Base-by-base conservation (phyloP, 2,797 vertebrate genomes). In the Balearica regulorum region DNA sequence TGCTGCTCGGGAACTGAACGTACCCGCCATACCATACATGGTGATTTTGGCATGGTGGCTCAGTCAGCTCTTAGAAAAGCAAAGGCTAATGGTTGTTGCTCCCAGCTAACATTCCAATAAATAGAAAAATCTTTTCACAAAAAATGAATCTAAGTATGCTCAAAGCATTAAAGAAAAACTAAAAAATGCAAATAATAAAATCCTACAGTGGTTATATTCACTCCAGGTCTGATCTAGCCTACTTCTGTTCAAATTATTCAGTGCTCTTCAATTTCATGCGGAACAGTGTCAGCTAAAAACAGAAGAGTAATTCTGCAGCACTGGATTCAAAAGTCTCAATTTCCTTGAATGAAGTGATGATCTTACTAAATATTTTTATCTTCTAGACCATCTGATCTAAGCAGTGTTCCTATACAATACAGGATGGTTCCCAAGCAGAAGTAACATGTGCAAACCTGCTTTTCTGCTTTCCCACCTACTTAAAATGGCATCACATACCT, bases 391-490 rank as follows among this genome's bases (percentile, higher is more conserved):
- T 57, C 28, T 51, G 69, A 94, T 66, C 51, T 87, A 70, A 82
- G 61, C 33, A 35, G 15, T 53, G 16, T 44, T 83, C 43, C 75
- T 78, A 10, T 13, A 57, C 25, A 88, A 49, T 11, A 62, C 24
- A 57, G 61, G 6, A 76, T 39, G 4, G 61, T 54, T 93, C 46
- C 61, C 54, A 84, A 91, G 48, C 33, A 86, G 31, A 69, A 68
- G 24, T 41, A 91, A 91, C 83, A 83, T 57, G 79, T 86, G 65
- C 49, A 92, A 95, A 94, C 80, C 88, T 95, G 95, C 61, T 88
- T 94, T 95, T 86, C 76, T 90, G 51, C 84, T 94, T 94, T 97
- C 87, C 91, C 84, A 97, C 72, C 80, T 96, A 93, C 93, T 88
- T 93, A 92, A 95, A 96, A 95, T 88, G 76, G 79, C 69, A 95